These are phyloP conservation scores for Himalopsyche anomala DNA, from an alignment of 2,888 invertebrate species.

Conservation along the genomic window DNA sequence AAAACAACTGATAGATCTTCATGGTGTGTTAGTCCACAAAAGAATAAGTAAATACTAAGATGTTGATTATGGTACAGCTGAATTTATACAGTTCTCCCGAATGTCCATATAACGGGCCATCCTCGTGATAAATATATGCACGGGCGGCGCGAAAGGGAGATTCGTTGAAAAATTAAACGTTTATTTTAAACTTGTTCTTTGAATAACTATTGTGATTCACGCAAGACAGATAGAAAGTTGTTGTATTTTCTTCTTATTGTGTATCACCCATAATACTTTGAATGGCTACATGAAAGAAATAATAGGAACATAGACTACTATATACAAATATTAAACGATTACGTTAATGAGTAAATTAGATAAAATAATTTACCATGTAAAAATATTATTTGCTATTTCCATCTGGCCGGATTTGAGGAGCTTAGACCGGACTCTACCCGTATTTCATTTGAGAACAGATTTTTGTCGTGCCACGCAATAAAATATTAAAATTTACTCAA, in stretches of 20 bases:
- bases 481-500: no score
- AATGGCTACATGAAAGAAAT: no score
- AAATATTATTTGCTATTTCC: no score
- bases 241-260: neutral
- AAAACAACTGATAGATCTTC: slow-evolving; percentile 71
- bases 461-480: no score
- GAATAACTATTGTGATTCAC: neutral
- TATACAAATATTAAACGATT: no score
- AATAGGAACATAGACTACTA: no score
- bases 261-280: no score
- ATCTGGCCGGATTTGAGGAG: no score
- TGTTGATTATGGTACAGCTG: slow-evolving; percentile 31
- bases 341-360: no score
- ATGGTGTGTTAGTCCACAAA: slow-evolving; percentile 68
- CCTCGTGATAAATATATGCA: slow-evolving; percentile 41
- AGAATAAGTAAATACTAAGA: slow-evolving; percentile 55
- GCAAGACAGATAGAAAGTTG: neutral
- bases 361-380: no score
- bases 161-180: neutral
- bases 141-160: slow-evolving; percentile 42
- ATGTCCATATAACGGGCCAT: slow-evolving; percentile 63
- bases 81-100: slow-evolving; percentile 62
- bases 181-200: neutral
- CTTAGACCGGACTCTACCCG: no score
- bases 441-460: no score